Conservation (phyloP, 1,140 invertebrate genomes). For the Papilio xuthus region DNA sequence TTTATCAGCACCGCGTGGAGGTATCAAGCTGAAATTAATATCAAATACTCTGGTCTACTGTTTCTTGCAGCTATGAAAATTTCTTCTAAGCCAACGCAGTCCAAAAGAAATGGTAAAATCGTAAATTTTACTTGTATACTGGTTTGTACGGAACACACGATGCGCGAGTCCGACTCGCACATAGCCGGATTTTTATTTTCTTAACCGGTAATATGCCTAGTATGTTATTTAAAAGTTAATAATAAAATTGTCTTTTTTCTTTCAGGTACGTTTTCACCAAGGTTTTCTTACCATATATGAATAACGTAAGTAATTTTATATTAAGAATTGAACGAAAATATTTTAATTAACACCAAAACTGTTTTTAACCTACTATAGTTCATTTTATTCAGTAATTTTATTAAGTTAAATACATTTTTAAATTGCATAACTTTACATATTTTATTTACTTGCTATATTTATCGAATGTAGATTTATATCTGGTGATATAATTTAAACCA, state of each 20-base stretch:
- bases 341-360: background rate
- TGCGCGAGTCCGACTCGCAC: too few species aligned
- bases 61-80: too few species aligned
- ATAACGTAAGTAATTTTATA: background rate
- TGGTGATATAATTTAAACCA: too few species aligned
- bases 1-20: too few species aligned
- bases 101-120: too few species aligned
- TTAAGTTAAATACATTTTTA: background rate
- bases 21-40: too few species aligned
- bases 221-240: background rate
- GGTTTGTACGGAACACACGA: too few species aligned
- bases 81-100: too few species aligned
- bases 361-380: background rate
- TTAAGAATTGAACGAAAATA: background rate
- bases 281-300: slow-evolving; percentile 9
- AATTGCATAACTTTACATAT: background rate
- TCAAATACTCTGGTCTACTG: too few species aligned
- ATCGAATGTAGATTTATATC: too few species aligned
- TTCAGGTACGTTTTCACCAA: background rate
- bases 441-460: background rate
- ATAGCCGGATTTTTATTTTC: too few species aligned
- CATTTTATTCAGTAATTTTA: background rate
- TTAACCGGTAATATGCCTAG: background rate
- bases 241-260: background rate
- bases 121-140: too few species aligned